Conservation (phyloP, 2,797 vertebrate species). For the Gallinago stenura region DNA sequence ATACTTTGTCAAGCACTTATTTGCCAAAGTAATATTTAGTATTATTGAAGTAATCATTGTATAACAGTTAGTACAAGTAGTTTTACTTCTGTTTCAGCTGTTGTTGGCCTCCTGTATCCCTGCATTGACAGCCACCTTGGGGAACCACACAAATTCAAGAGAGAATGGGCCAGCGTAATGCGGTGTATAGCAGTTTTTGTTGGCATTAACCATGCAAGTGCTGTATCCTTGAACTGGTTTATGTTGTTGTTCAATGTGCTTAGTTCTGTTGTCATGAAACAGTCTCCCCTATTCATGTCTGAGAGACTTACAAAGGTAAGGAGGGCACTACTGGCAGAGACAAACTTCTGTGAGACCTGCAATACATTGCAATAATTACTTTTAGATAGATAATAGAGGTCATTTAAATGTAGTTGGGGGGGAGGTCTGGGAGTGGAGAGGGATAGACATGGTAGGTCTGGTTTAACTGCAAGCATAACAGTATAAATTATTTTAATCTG, state of each 20-base stretch:
- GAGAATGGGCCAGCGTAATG: slow-evolving; percentile 99
- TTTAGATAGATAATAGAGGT: background rate
- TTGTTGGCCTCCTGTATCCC: slow-evolving; percentile 94
- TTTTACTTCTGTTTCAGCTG: slow-evolving; percentile 81
- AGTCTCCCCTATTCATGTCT: background rate
- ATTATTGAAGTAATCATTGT: background rate
- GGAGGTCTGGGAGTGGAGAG: accelerated
- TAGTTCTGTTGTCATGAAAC: background rate
- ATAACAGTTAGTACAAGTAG: background rate
- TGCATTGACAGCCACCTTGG: slow-evolving; percentile 96
- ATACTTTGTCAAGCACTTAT: too few species aligned
- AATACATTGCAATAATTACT: accelerated
- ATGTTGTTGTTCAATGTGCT: background rate
- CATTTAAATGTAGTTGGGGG: background rate
- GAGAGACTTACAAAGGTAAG: background rate
- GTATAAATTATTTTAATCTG: background rate
- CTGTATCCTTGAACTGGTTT: slow-evolving; percentile 89
- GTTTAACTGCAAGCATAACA: background rate
- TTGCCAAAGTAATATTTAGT: background rate
- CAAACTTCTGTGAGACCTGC: background rate
- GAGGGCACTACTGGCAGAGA: background rate
- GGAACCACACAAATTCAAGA: slow-evolving; percentile 98
- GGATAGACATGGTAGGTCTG: accelerated
- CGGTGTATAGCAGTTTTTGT: slow-evolving; percentile 97
- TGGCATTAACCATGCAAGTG: slow-evolving; percentile 98